These are phyloP conservation scores for Galleria mellonella DNA, from an alignment of 1,140 invertebrate genomes.

Conservation along the genomic window DNA sequence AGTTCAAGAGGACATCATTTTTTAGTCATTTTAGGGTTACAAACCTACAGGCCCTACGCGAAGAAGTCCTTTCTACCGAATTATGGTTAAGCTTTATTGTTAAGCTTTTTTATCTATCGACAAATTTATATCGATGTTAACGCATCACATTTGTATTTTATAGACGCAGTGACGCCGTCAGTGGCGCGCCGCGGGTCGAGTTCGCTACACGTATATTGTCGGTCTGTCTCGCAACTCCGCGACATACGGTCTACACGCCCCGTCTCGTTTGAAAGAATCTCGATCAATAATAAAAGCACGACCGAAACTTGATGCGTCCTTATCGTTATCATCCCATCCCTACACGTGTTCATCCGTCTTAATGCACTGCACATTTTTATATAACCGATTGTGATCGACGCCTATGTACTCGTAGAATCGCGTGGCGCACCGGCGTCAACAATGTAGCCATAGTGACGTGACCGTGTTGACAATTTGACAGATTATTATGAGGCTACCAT, in stretches of 20 bases:
- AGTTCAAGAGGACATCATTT: too few relatives aligned
- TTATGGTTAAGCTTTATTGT: too few relatives aligned
- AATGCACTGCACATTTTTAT: conserved; percentile 19
- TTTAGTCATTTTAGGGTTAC: too few relatives aligned
- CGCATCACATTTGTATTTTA: conserved; percentile 27
- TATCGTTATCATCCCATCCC: background rate
- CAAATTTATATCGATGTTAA: conserved; percentile 4
- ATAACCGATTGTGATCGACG: conserved; percentile 13
- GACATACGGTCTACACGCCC: conserved; percentile 4
- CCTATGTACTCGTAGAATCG: conserved; percentile 41
- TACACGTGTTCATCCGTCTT: conserved; percentile 4
- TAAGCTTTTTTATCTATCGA: background rate
- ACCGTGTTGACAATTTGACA: conserved; percentile 54
- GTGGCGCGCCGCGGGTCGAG: conserved; percentile 41
- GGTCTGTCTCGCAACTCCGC: background rate
- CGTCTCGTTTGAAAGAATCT: conserved; percentile 8
- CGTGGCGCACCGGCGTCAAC: conserved; percentile 57
- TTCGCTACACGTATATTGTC: conserved; percentile 10
- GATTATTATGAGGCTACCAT: conserved; percentile 25
- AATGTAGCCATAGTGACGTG: conserved; percentile 70
- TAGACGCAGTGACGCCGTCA: conserved; percentile 61
- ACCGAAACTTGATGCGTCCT: conserved; percentile 20
- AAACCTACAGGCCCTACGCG: too few relatives aligned
- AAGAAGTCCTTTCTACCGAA: too few relatives aligned
- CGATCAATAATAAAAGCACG: conserved; percentile 49